Base-by-base conservation (phyloP, 2,888 invertebrate species). In the Cabera pusaria region DNA sequence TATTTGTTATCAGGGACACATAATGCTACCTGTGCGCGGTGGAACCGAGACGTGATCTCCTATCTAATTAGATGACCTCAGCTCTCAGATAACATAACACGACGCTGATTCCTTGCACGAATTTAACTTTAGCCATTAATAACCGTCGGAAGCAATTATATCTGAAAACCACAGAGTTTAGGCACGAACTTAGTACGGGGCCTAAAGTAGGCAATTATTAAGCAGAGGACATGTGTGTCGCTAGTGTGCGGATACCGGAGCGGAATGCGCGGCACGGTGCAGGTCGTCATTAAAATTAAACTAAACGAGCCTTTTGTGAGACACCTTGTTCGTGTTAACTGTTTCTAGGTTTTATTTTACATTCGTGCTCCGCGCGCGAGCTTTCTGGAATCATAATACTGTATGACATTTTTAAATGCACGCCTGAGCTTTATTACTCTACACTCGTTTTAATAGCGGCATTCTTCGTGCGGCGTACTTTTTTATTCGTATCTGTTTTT, bases 291-390 rank as follows among this genome's bases (percentile, higher is more conserved):
- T 35, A 39, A 29, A 40, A 44, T 40, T 35, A 22, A 41, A 44
- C 31, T 28, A 39, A 29, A 53, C 36, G 26, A 41, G 18, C 41
- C 43, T 41, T 36, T 34, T 29, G 36, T 46, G 23, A 42, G 34
- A 39, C 39, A 46, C 43, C 42, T 26, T 38, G 44, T 41, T 25
- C 38, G 41, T n/a, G n/a, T n/a, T 53, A 50, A 52, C 52, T 39
- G 26, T 52, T 28, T 19, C 21, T 28, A 9, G 43, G 27, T 32
- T 40, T 39, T 29, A 34, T 11, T 20, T 40, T 43, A 33, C 10
- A 32, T 24, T 29, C 34, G 12, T 34, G 22, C 11, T 22, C n/a
- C 11, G 16, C 12, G 5, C 6, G 7, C 2, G 2, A 1, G 2
- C 12, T 5, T 25, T 33, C 24, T 24, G 7, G 28, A 28, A 24